Percentiles rank a stretch among this genome's conserved stretches.
These are phyloP conservation scores for Homarus americanus DNA, from an alignment of 1,140 invertebrate genomes.

Conservation along the genomic window DNA sequence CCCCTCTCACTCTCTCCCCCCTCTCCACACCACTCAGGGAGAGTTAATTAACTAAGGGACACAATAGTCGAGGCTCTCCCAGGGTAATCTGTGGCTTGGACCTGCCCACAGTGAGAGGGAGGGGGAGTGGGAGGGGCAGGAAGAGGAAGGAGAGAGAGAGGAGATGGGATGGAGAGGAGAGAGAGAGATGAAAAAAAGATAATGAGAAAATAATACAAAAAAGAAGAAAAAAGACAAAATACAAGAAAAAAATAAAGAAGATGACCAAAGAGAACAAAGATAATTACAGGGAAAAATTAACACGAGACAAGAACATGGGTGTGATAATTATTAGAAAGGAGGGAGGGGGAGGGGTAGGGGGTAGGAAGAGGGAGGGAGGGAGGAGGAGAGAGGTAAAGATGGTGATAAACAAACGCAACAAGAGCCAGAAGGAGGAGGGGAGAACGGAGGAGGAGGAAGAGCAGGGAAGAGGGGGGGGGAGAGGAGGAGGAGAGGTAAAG, in stretches of 20 bases:
- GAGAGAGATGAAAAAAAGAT: not conserved
- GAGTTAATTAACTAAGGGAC: not conserved
- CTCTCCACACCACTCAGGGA: not conserved
- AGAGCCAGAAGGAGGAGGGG: too few relatives aligned
- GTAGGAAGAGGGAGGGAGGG: not conserved
- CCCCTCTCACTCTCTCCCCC: too few relatives aligned
- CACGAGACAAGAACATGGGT: too few relatives aligned
- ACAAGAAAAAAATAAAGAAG: too few relatives aligned
- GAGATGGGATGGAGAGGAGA: not conserved
- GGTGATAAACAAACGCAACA: not conserved
- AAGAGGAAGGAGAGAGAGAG: not conserved
- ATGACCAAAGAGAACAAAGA: too few relatives aligned
- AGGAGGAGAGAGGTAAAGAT: not conserved
- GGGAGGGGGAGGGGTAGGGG: not conserved
- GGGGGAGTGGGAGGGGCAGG: not conserved
- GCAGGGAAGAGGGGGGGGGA: too few relatives aligned
- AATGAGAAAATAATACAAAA: too few relatives aligned
- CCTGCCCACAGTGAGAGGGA: not conserved
- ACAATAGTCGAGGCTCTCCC: not conserved
- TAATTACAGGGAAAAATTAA: too few relatives aligned
- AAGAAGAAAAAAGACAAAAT: too few relatives aligned
- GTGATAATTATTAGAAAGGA: not conserved
- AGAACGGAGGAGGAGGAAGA: too few relatives aligned
- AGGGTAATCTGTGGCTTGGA: not conserved
- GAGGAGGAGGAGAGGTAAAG: too few relatives aligned